A percentile compares a stretch with the other conserved stretches of the same genome.
These are phyloP conservation scores for Copidosoma aretas DNA, from an alignment of 2,888 invertebrate species.

Conservation along the genomic window DNA sequence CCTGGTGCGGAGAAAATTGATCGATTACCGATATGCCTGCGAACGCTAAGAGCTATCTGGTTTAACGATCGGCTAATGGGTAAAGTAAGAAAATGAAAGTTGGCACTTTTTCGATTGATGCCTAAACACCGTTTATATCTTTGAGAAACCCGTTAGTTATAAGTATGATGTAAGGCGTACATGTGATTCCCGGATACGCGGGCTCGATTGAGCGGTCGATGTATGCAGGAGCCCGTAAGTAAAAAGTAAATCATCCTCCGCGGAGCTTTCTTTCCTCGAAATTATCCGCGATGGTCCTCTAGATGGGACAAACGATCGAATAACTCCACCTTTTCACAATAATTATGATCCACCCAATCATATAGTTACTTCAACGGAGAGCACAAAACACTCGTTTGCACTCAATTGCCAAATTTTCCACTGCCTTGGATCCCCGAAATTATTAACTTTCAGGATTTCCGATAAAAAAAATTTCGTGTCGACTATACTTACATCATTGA, in stretches of 20 bases:
- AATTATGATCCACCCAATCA: neutral
- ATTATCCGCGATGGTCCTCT: slow-evolving; percentile 19
- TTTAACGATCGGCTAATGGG: neutral
- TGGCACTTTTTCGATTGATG: slow-evolving; percentile 15
- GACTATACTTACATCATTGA: slow-evolving; percentile 56
- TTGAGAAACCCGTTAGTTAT: neutral
- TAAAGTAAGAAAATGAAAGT: slow-evolving; percentile 35
- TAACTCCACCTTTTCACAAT: slow-evolving; percentile 11
- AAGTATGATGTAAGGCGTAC: slow-evolving; percentile 22
- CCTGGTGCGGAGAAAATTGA: neutral
- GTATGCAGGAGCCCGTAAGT: neutral
- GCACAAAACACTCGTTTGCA: no score
- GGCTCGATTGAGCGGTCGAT: slow-evolving; percentile 13
- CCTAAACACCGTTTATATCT: slow-evolving; percentile 7
- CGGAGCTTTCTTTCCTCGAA: slow-evolving; percentile 29
- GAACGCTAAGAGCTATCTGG: neutral
- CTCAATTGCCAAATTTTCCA: no score
- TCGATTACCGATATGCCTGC: neutral
- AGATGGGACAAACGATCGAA: neutral
- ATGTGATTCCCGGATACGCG: slow-evolving; percentile 22
- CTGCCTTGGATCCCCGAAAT: no score
- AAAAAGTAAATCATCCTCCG: slow-evolving; percentile 19
- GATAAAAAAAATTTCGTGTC: no score
- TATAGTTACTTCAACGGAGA: neutral
- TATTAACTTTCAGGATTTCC: no score